A percentile compares a stretch with the other conserved stretches of the same genome.
Conservation (phyloP, 1,140 invertebrate genomes). For the Lepidostoma basale region DNA sequence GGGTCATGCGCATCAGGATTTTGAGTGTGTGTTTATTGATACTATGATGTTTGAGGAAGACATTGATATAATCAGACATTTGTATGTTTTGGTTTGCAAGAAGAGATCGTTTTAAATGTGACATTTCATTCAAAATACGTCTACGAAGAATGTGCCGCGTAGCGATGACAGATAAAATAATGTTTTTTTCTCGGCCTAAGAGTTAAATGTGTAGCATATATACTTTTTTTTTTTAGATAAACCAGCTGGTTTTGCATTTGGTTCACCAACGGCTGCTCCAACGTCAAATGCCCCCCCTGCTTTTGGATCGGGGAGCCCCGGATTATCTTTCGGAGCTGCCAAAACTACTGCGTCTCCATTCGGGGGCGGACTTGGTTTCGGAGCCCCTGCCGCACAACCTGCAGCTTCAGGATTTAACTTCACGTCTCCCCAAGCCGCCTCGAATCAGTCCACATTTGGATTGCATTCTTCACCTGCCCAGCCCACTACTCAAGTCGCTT, state of each 20-base stretch:
- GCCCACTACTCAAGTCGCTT: conserved; percentile 36
- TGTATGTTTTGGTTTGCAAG: neutral
- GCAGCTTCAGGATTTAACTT: conserved; percentile 45
- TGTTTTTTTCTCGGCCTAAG: neutral
- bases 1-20: no score
- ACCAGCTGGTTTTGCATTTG: conserved; percentile 32
- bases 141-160: no score
- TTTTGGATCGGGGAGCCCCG: conserved; percentile 47
- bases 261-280: conserved; percentile 46
- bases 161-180: no score
- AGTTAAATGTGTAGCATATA: neutral
- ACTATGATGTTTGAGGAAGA: neutral
- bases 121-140: no score
- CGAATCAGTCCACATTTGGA: conserved; percentile 40
- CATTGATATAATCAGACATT: neutral
- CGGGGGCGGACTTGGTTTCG: conserved; percentile 36
- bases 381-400: conserved; percentile 48
- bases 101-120: neutral
- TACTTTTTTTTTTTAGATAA: conserved; percentile 27
- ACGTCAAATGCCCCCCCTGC: conserved; percentile 50
- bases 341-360: conserved; percentile 9
- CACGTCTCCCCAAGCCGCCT: conserved; percentile 42
- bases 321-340: conserved; percentile 1
- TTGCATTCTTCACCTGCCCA: conserved; percentile 47
- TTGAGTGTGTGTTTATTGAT: no score